Conservation (phyloP, 37 sponge, comb jelly and placozoan species). For the Beroe ovata region DNA sequence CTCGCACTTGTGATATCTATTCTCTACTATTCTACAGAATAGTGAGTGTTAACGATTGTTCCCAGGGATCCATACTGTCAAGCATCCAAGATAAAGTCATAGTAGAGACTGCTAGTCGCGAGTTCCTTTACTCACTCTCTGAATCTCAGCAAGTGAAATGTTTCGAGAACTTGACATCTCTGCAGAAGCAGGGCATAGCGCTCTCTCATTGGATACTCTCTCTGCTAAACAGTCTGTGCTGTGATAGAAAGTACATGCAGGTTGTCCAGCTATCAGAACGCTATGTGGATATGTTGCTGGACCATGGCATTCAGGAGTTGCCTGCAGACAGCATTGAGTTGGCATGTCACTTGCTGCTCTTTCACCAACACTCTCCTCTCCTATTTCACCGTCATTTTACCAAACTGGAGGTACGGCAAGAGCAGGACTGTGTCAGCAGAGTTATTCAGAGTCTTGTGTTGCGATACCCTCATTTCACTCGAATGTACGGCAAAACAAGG, state of each 20-base stretch:
- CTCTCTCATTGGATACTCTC: slow-evolving; percentile 43
- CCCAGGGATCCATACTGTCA: slow-evolving; percentile 27
- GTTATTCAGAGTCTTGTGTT: not conserved
- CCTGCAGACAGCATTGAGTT: not conserved
- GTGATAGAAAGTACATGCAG: not conserved
- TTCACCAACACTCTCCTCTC: slow-evolving; percentile 54
- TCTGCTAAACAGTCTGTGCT: not conserved
- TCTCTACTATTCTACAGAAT: too few species aligned
- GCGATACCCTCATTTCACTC: slow-evolving; percentile 29
- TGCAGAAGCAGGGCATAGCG: not conserved
- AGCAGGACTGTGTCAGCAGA: not conserved
- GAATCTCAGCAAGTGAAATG: not conserved
- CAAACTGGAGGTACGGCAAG: not conserved
- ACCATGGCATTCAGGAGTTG: not conserved
- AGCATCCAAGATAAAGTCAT: slow-evolving; percentile 1
- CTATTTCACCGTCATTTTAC: slow-evolving; percentile 47
- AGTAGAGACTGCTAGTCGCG: slow-evolving; percentile 4
- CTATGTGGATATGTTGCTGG: not conserved
- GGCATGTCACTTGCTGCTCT: slow-evolving; percentile 5
- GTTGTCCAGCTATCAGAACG: slow-evolving; percentile 43
- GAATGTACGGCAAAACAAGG: slow-evolving; percentile 38
- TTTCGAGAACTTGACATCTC: slow-evolving; percentile 20
- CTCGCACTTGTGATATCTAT: too few species aligned
- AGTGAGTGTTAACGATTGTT: too few species aligned
- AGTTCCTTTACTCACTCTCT: slow-evolving; percentile 24